These are phyloP conservation scores for Hassar affinis DNA, from an alignment of 2,113 vertebrate species.

Conservation along the genomic window DNA sequence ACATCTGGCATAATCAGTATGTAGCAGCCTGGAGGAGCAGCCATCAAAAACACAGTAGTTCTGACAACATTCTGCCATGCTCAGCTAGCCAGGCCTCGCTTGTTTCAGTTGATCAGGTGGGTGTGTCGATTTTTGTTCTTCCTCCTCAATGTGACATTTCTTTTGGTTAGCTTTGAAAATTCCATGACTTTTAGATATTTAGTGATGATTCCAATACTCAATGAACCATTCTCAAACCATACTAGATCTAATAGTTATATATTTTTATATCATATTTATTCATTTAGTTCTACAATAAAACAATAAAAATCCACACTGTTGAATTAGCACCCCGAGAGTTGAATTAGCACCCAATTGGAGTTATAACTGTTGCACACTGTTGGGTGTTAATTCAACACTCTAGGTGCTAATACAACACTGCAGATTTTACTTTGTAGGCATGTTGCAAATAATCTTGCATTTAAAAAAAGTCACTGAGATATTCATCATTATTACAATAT, in stretches of 20 bases:
- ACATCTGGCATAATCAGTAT: conserved; percentile 36
- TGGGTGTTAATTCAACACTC: too few species aligned
- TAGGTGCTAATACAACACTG: too few species aligned
- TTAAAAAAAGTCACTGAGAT: too few species aligned
- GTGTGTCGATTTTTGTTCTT: neutral
- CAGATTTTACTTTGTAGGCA: too few species aligned
- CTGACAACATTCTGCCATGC: conserved; percentile 12
- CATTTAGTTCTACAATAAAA: too few species aligned
- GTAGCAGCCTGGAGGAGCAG: conserved; percentile 1
- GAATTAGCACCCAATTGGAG: too few species aligned
- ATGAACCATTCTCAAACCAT: neutral
- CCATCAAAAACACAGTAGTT: neutral
- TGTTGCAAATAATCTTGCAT: too few species aligned
- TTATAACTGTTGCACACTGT: too few species aligned
- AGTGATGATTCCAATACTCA: neutral
- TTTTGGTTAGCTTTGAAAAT: neutral
- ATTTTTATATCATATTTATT: too few species aligned
- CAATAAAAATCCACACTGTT: too few species aligned
- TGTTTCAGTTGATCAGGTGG: neutral
- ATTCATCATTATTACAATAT: too few species aligned
- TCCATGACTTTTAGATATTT: neutral
- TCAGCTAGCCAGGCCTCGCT: neutral
- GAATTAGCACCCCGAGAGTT: too few species aligned
- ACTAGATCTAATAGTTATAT: neutral
- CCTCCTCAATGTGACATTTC: neutral